Conservation (phyloP, 2,888 invertebrate species). For the Stenurella melanura region DNA sequence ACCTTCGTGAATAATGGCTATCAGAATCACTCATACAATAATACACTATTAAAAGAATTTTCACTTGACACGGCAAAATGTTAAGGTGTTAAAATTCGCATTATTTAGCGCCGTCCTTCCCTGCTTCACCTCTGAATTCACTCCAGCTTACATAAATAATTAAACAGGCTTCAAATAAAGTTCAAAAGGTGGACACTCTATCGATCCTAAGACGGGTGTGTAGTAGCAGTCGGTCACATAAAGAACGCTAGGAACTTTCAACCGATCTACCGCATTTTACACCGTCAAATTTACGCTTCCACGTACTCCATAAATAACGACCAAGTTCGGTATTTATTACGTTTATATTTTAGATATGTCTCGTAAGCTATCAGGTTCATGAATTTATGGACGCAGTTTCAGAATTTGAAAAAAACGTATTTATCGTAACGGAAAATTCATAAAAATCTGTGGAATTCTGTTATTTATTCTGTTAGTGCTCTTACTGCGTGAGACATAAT, state of each 20-base stretch:
- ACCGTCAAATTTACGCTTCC: not conserved
- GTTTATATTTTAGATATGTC: not conserved
- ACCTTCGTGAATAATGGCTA: no score
- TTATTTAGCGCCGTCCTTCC: not conserved
- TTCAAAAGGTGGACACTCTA: constrained; percentile 3
- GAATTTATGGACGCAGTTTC: not conserved
- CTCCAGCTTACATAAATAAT: constrained; percentile 6
- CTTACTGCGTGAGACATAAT: no score
- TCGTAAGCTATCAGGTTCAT: not conserved
- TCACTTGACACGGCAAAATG: not conserved
- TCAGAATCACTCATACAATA: no score
- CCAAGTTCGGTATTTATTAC: not conserved
- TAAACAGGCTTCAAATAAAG: constrained; percentile 10
- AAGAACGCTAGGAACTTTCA: not conserved
- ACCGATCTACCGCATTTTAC: not conserved
- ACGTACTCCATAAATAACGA: not conserved
- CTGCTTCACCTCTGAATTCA: not conserved
- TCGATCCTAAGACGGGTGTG: not conserved
- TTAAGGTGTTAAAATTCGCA: not conserved
- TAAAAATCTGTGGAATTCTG: no score
- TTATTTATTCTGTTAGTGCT: no score
- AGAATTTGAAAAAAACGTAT: no score
- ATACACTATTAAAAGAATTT: no score
- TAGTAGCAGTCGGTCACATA: not conserved
- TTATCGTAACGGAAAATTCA: no score